A percentile compares a stretch with the other conserved stretches of the same genome.
These are phyloP conservation scores for Eupristina koningsbergeri DNA, from an alignment of 1,140 invertebrate genomes.

Conservation along the genomic window DNA sequence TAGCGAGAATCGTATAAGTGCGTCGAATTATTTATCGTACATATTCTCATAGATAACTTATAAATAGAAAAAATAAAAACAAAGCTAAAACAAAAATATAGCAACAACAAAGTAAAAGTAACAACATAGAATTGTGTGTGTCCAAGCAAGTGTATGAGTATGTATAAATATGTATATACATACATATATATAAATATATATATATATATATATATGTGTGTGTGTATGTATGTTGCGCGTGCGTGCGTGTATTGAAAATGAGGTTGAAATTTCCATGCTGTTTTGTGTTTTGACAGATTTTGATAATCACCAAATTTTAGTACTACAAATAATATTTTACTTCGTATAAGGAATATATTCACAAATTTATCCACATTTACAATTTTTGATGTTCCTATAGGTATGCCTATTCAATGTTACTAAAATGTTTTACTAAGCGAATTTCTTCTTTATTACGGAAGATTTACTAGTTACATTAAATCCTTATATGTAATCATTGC, in stretches of 20 bases:
- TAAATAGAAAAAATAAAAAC: no score
- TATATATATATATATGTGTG: no score
- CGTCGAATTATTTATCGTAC: conserved; percentile 54
- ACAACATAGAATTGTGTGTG: background rate
- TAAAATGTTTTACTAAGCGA: background rate
- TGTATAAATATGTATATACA: background rate
- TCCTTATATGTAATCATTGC: conserved; percentile 1
- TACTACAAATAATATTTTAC: background rate
- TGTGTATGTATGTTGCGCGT: background rate
- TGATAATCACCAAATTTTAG: background rate
- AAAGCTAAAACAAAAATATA: background rate
- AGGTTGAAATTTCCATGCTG: conserved; percentile 17
- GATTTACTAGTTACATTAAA: conserved; percentile 16
- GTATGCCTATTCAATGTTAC: background rate
- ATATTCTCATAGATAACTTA: conserved; percentile 42
- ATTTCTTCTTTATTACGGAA: conserved; percentile 3
- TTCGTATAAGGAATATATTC: background rate
- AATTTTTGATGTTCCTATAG: conserved; percentile 24
- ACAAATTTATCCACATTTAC: background rate
- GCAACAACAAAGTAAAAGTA: conserved; percentile 33
- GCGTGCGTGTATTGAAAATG: background rate
- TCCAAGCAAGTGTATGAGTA: background rate
- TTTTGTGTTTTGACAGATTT: conserved; percentile 1
- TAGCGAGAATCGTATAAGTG: conserved; percentile 58
- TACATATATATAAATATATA: no score